A percentile compares a stretch with the other conserved stretches of the same genome.
These are phyloP conservation scores for Drosophila melanica DNA, from an alignment of 1,140 invertebrate genomes.

Conservation along the genomic window DNA sequence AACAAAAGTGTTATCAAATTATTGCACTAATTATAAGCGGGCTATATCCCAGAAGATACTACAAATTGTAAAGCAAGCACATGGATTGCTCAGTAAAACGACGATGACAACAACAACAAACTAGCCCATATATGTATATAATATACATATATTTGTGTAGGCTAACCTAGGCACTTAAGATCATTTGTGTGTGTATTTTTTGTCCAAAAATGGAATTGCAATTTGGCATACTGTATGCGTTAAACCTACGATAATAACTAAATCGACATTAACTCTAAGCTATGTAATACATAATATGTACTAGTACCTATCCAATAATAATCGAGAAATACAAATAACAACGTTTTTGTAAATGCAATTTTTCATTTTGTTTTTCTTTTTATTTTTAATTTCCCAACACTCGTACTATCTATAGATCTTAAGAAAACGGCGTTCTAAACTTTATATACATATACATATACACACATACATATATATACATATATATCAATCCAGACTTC, in stretches of 20 bases:
- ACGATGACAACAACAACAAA: constrained; percentile 19
- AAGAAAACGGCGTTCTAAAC: constrained; percentile 50
- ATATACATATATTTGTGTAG: not conserved
- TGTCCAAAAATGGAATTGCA: constrained; percentile 58
- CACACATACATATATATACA: constrained; percentile 33
- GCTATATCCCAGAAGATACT: constrained; percentile 50
- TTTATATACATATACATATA: constrained; percentile 28
- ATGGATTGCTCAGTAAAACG: constrained; percentile 45
- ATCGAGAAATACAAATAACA: constrained; percentile 70
- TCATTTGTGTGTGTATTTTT: constrained; percentile 64
- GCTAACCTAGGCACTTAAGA: constrained; percentile 35
- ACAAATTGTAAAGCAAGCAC: constrained; percentile 25
- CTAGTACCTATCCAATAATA: constrained; percentile 61
- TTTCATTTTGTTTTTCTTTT: constrained; percentile 41
- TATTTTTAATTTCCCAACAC: constrained; percentile 29
- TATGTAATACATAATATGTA: constrained; percentile 56
- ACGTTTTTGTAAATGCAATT: constrained; percentile 64
- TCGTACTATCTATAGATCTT: constrained; percentile 34
- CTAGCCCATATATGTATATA: constrained; percentile 32
- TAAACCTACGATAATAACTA: constrained; percentile 68
- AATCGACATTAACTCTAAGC: constrained; percentile 53
- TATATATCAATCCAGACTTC: constrained; percentile 65
- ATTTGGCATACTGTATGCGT: constrained; percentile 78
- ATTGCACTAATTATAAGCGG: constrained; percentile 59
- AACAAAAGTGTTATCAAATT: constrained; percentile 62